Evolutionary conservation across 2,888 invertebrate genomes (phyloP), one percentile per base, ranked within the genome.

Genomic region (Xanthia icteritia): DNA sequence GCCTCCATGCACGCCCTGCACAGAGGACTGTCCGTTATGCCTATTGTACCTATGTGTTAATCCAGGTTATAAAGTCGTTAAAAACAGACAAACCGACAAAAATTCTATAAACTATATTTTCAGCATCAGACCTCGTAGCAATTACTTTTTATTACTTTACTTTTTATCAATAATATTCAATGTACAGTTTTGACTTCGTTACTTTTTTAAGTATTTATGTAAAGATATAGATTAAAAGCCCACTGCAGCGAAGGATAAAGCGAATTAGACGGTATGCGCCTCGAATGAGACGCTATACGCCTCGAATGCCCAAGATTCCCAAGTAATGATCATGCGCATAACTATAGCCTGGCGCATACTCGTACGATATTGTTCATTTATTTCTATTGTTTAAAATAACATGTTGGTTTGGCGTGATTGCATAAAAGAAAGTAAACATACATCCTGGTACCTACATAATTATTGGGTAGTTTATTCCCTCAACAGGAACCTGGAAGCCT

Each of bases 341-440:
- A 39, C 36, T 60, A 20, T 27, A 51, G 17, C 20, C 23, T 9
- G 27, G 9, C n/a, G 9, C 4, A 20, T 51, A n/a, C n/a, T 51
- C 20, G 54, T 36, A 36, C 11, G 15, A 39, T 36, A 42, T 65
- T 64, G 58, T 48, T 67, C 36, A 54, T 54, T 54, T 42, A 36
- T 56, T 51, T 60, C 13, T 60, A 64, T 82, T 65, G 72, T 72
- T 72, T 67, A 54, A 39, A 56, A 42, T 63, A 13, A 56, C 27
- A 9, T 64, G 6, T 56, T 42, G 8, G 23, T 56, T 17, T n/a
- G 0, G 11, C 20, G 11, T 56, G 64, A 42, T 83, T 65, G 27
- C 36, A 54, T 54, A 64, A 64, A 23, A 76, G n/a, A 17, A 39
- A 54, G 58, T 36, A 73, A 54, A 60, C 27, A 80, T n/a, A 48